Base-by-base conservation (phyloP, 2,888 invertebrate genomes). In the Limnephilus lunatus region DNA sequence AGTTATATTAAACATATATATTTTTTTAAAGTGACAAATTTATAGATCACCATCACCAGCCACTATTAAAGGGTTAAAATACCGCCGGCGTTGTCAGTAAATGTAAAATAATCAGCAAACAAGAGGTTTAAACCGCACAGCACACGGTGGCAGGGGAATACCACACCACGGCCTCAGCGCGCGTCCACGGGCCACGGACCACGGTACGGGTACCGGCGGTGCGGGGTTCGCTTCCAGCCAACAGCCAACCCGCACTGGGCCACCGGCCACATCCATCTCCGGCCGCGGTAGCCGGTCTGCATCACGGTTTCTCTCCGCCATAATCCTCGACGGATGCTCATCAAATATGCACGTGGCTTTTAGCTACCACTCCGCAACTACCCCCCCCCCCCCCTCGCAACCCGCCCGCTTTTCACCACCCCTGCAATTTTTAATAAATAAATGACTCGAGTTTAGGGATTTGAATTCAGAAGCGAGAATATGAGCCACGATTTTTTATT, bases 261-360 rank as follows among this genome's bases (percentile, higher is more conserved):
- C 68, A 5, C 4, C 53, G 31, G 53, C 35, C 90, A 80, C 86
- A 15, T 80, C 86, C 39, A 88, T 85, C 91, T 90, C 90, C 91
- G 89, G 90, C 31, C 32, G 90, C 87, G 87, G 82, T 85, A 91
- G 89, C n/a, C 90, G n/a, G 81, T 88, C 91, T 92, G 89, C 91
- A 90, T 93, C 91, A 91, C 91, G 53, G 87, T 48, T 93, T 92
- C 85, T 91, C 91, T 92, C 92, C 85, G 31, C 89, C 83, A 89
- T 93, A 93, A 92, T 93, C 92, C 93, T 91, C 92, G 93, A 85
- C 92, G 93, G 93, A 91, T 92, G 93, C 93, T 91, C 93, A 93
- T 93, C 90, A 93, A 93, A 93, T 93, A 93, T 93, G 93, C 93
- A 93, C 81, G 91, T 90, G 91, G 93, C 93, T 93, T 93, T 93